Base-by-base conservation (phyloP, 2,797 vertebrate species). In the Phylloscopus collybita region DNA sequence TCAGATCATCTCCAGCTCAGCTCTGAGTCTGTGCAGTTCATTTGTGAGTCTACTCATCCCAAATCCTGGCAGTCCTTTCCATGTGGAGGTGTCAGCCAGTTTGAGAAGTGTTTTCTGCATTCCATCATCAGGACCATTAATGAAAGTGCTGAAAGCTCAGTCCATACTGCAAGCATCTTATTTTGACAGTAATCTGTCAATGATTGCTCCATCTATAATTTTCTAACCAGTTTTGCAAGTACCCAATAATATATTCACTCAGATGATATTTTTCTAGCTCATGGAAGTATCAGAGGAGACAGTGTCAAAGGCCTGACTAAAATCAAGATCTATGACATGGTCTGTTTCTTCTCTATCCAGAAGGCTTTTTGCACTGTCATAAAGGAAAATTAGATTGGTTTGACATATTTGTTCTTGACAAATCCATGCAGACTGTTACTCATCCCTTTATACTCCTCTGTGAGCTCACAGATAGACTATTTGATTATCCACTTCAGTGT, bases 161-260 rank as follows among this genome's bases (percentile, higher is more conserved):
- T 53, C 91, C 67, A 62, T 87, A 56, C 21, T 80, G 44, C 56
- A 73, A 80, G 38, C 34, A 62, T 60, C 75, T 54, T 75, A 21
- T 85, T 95, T 93, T 96, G 92, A 92, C 89, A 95, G 87, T 95
- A 92, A 93, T 88, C 84, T 92, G 79, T 89, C 94, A 92, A 85
- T 85, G 87, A 94, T 91, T 87, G 72, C 75, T 94, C 84, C 71
- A 89, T 89, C 88, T 95, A 72, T 93, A 95, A 95, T 94, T 94
- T 96, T 69, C 76, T 93, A 92, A 91, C 70, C 27, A 54, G 69
- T 79, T 95, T 90, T 78, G 59, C 61, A 75, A 51, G 57, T 65
- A 78, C 22, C 36, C 82, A 87, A 44, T 88, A 87, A 93, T 89
- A 85, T 71, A 80, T 92, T 95, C 87, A 78, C 72, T 81, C 50